These are phyloP conservation scores for Actias luna DNA, from an alignment of 2,888 invertebrate genomes.

Conservation along the genomic window DNA sequence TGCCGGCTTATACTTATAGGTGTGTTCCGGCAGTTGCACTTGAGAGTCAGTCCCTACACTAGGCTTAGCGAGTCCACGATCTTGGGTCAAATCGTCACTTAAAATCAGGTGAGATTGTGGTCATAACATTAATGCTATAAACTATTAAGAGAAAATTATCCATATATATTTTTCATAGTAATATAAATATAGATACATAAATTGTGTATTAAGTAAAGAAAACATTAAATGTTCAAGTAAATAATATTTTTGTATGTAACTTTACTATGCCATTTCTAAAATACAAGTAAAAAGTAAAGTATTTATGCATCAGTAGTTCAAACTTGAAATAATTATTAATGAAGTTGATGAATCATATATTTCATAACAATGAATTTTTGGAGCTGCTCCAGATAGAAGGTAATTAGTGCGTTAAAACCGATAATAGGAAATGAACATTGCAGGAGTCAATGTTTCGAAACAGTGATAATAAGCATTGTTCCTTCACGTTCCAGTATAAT, in stretches of 20 bases:
- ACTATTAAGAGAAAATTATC: no score
- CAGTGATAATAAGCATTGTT: conserved; percentile 17
- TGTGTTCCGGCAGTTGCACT: no score
- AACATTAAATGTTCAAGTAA: neutral
- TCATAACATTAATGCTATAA: no score
- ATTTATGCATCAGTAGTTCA: neutral
- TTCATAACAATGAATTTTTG: conserved; percentile 31
- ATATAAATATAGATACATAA: no score
- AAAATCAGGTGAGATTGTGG: no score
- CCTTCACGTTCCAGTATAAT: conserved; percentile 21
- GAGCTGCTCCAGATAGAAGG: conserved; percentile 38
- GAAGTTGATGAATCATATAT: neutral
- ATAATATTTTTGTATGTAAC: neutral
- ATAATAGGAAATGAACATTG: conserved; percentile 41
- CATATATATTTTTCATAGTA: no score
- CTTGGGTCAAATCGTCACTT: no score
- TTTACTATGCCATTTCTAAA: neutral
- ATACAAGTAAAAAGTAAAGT: neutral
- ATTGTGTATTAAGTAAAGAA: no score
- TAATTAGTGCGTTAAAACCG: conserved; percentile 52
- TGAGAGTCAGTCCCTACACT: no score
- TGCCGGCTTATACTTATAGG: no score
- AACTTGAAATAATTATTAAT: neutral
- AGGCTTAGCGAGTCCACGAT: no score
- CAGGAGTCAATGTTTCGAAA: conserved; percentile 35